Evolutionary conservation across 2,113 vertebrate genomes (phyloP).

Genomic region (Danionella cerebrum): DNA sequence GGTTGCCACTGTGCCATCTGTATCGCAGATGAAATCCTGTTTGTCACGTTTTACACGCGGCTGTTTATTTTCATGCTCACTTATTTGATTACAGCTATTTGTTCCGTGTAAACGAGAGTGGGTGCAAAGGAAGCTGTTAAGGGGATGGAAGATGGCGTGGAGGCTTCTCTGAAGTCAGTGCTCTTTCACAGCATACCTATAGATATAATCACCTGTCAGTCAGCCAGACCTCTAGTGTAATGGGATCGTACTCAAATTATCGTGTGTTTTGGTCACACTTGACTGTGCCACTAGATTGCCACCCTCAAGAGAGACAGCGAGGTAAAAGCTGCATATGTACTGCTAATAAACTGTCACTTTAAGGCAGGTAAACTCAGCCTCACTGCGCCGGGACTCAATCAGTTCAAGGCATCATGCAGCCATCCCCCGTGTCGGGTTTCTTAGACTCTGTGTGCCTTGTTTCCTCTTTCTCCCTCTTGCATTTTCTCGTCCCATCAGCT

Average conservation of each 20-base stretch:
- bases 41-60: neutral
- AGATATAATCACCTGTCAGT: slow-evolving; percentile 51
- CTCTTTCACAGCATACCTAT: slow-evolving; percentile 48
- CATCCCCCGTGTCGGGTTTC: slow-evolving; percentile 2
- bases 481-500: slow-evolving; percentile 3
- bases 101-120: neutral
- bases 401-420: neutral
- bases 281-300: neutral
- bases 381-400: neutral
- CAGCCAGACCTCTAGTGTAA: slow-evolving; percentile 38
- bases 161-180: slow-evolving; percentile 44
- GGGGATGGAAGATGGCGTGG: slow-evolving; percentile 1
- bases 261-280: neutral
- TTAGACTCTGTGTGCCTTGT: neutral
- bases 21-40: slow-evolving; percentile 29
- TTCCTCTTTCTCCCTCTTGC: neutral
- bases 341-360: slow-evolving; percentile 31
- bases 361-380: slow-evolving; percentile 27
- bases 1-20: slow-evolving; percentile 43
- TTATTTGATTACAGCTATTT: slow-evolving; percentile 13
- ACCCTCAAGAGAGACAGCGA: neutral
- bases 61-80: slow-evolving; percentile 41
- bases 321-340: slow-evolving; percentile 18
- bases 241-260: neutral
- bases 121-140: slow-evolving; percentile 23